Percentiles rank a stretch among this genome's conserved stretches.
phyloP scores from a whole-genome alignment of 2,888 invertebrate genomes.

The Heteromurus nitidus region DNA sequence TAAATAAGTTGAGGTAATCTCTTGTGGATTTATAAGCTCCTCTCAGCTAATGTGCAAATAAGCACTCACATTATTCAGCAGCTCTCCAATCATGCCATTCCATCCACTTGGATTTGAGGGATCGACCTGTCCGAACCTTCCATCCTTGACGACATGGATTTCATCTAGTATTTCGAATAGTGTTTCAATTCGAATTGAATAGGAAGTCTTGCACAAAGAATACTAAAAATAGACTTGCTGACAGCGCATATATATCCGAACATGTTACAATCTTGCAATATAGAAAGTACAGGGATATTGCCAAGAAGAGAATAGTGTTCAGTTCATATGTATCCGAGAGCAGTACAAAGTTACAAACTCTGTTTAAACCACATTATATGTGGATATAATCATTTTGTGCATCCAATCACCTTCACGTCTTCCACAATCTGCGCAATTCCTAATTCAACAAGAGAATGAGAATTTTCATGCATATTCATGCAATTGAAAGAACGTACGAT shows the following conservation, averaged over 20 bases:
- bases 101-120: slow-evolving; percentile 83
- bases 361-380: too few species aligned
- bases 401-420: background rate
- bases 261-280: background rate
- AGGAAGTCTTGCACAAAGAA: slow-evolving; percentile 24
- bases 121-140: slow-evolving; percentile 86
- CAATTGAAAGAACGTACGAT: slow-evolving; percentile 64
- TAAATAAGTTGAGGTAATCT: too few species aligned
- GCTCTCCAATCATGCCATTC: slow-evolving; percentile 92
- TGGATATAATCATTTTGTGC: too few species aligned
- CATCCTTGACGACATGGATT: slow-evolving; percentile 88
- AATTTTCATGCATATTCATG: background rate
- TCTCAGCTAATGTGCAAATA: too few species aligned
- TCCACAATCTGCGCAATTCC: background rate
- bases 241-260: background rate
- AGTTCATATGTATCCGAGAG: too few species aligned
- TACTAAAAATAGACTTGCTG: slow-evolving; percentile 56
- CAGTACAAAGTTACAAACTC: too few species aligned
- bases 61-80: slow-evolving; percentile 86
- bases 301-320: background rate
- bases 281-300: too few species aligned
- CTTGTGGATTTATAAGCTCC: too few species aligned
- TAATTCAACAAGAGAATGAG: background rate
- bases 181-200: slow-evolving; percentile 40
- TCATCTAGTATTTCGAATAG: slow-evolving; percentile 83